Conservation (phyloP, 2,888 invertebrate species). For the Actias luna region DNA sequence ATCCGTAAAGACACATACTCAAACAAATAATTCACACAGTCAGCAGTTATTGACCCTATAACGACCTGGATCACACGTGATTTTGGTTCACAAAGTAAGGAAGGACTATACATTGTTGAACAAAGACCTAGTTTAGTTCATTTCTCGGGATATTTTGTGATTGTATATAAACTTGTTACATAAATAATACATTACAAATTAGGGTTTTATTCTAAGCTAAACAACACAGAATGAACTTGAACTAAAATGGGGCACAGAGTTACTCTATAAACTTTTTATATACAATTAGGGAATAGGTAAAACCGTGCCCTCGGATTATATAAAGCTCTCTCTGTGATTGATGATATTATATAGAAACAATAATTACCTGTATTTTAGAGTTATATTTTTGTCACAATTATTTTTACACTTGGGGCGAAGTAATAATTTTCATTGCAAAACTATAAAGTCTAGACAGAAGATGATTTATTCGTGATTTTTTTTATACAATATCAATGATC, state of each 20-base stretch:
- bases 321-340: conserved; percentile 21
- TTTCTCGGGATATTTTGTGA: neutral
- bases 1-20: neutral
- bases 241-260: conserved; percentile 65
- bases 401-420: conserved; percentile 79
- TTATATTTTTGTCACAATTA: conserved; percentile 78
- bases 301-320: conserved; percentile 22
- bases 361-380: conserved; percentile 68
- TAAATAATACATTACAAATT: conserved; percentile 15
- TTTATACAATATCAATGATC: conserved; percentile 39
- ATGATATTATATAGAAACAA: conserved; percentile 44
- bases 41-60: conserved; percentile 78
- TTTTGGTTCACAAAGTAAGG: conserved; percentile 59
- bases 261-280: conserved; percentile 36
- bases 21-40: conserved; percentile 47
- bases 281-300: conserved; percentile 32
- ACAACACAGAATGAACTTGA: conserved; percentile 63
- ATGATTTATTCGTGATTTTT: conserved; percentile 35
- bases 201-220: conserved; percentile 12
- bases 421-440: conserved; percentile 78
- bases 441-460: conserved; percentile 46
- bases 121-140: neutral
- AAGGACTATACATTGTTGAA: conserved; percentile 13
- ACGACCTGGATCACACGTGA: conserved; percentile 77
- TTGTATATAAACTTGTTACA: neutral